Conservation (phyloP, 2,113 vertebrate genomes). For the Eubucco bourcierii region DNA sequence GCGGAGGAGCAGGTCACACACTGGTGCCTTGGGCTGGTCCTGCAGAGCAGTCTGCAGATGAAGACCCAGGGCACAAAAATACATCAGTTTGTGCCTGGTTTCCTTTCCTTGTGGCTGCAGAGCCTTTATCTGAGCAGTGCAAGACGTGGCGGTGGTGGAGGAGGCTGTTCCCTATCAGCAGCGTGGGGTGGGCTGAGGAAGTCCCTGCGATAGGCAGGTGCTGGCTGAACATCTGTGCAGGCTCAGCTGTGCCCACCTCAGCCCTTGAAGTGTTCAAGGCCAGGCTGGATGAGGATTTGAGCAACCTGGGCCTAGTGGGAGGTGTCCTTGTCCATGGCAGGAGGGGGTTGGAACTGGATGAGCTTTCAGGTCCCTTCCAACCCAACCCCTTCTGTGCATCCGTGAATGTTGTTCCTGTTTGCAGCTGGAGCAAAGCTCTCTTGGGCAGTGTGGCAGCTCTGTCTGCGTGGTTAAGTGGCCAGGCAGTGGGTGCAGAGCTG, state of each 20-base stretch:
- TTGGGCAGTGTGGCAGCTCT: background rate
- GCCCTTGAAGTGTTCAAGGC: too few species aligned
- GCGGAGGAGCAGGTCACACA: too few species aligned
- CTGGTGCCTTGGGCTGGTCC: background rate
- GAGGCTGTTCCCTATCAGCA: background rate
- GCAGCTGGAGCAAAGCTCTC: background rate
- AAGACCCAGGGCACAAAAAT: too few species aligned
- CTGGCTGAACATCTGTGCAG: background rate
- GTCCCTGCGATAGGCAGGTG: background rate
- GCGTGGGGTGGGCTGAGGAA: background rate
- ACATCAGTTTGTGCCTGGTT: background rate
- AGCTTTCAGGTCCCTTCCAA: too few species aligned
- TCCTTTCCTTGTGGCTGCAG: background rate
- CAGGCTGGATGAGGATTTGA: too few species aligned
- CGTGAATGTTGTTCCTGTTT: background rate
- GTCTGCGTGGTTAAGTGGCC: accelerated
- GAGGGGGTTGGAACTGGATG: too few species aligned
- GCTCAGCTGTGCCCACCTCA: background rate
- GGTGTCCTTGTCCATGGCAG: too few species aligned
- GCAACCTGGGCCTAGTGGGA: too few species aligned
- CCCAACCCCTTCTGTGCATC: too few species aligned
- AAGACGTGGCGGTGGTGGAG: background rate
- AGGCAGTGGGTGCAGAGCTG: background rate
- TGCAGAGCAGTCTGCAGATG: background rate
- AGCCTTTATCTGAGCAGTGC: background rate